Evolutionary conservation across 2,113 vertebrate genomes (phyloP).

Genomic region (Caranx melampygus): DNA sequence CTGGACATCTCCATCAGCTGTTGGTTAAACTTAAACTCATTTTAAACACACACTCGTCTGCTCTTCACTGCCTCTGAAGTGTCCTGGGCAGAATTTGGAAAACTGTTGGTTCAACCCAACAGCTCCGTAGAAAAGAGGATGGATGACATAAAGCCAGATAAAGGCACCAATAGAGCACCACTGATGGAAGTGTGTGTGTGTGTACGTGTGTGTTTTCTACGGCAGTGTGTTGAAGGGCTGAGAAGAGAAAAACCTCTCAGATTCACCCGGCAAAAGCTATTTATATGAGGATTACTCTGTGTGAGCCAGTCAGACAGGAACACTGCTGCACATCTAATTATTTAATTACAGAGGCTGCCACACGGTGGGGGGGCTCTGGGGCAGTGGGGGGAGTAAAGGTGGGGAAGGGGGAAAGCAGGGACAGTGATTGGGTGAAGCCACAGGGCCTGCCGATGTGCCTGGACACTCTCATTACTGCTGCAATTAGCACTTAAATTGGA

Average conservation of each 20-base stretch:
- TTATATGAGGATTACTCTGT: slow-evolving; percentile 99
- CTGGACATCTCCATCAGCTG: not conserved
- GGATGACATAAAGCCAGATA: not conserved
- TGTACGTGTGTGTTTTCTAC: slow-evolving; percentile 5
- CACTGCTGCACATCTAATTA: slow-evolving; percentile 98
- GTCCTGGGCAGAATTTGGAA: slow-evolving; percentile 31
- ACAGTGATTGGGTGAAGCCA: slow-evolving; percentile 93
- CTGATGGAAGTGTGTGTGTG: not conserved
- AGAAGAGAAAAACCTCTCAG: slow-evolving; percentile 85
- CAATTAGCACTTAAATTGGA: slow-evolving; percentile 99
- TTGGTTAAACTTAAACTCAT: not conserved
- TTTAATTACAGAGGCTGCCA: slow-evolving; percentile 96
- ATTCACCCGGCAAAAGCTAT: slow-evolving; percentile 94
- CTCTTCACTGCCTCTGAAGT: slow-evolving; percentile 14
- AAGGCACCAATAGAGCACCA: not conserved
- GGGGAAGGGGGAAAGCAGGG: slow-evolving; percentile 65
- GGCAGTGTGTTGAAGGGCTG: not conserved
- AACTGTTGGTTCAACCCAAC: slow-evolving; percentile 26
- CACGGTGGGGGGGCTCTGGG: slow-evolving; percentile 74
- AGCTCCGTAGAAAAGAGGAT: slow-evolving; percentile 8
- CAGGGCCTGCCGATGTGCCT: slow-evolving; percentile 89
- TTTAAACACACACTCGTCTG: slow-evolving; percentile 11
- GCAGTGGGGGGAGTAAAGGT: slow-evolving; percentile 26
- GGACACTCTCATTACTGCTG: slow-evolving; percentile 97
- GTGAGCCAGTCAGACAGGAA: slow-evolving; percentile 94